Base-by-base conservation (phyloP, 2,113 vertebrate species). In the Cynopterus brachyotis region DNA sequence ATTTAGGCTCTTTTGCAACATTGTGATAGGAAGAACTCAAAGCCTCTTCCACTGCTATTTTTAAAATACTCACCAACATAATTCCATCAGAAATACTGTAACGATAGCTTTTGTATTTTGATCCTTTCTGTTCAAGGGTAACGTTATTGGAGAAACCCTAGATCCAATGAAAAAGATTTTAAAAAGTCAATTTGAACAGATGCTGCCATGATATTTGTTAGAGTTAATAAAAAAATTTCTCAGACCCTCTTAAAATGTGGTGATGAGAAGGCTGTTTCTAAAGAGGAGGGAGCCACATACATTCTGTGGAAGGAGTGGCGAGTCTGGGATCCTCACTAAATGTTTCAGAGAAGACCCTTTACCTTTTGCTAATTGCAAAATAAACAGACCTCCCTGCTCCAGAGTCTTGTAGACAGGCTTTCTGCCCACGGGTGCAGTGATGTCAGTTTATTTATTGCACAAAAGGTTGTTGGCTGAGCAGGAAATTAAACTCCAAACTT, bases 1-100 rank as follows among this genome's bases (percentile, higher is more conserved):
- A 97, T 97, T 98, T 98, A 98, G 98, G 95, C 70, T 98, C 92
- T 98, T 98, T 97, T 98, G 97, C 98, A 98, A 97, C 98, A 98
- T 96, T 98, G 97, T 98, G 95, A 98, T 98, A 97, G 96, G 92
- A 95, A 98, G 97, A 98, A 98, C 98, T 98, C 98, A 98, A 98
- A 96, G 96, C 79, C 96, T 98, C 97, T 98, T 98, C 96, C 97
- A 95, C 97, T 98, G 97, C 98, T 8, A 47, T 98, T 98, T 98
- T 91, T 95, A 98, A 98, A 98, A 97, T 96, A 96, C 89, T 98
- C 95, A 98, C 96, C 37, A 19, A 91, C 82, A 95, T 78, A 94
- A 96, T 98, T 83, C 95, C 69, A 64, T 93, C 94, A 91, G 96
- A 97, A 98, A 97, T 93, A 59, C 16, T 62, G 89, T 97, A 97